These are phyloP conservation scores for Prorops nasuta DNA, from an alignment of 1,140 invertebrate species.

Conservation along the genomic window DNA sequence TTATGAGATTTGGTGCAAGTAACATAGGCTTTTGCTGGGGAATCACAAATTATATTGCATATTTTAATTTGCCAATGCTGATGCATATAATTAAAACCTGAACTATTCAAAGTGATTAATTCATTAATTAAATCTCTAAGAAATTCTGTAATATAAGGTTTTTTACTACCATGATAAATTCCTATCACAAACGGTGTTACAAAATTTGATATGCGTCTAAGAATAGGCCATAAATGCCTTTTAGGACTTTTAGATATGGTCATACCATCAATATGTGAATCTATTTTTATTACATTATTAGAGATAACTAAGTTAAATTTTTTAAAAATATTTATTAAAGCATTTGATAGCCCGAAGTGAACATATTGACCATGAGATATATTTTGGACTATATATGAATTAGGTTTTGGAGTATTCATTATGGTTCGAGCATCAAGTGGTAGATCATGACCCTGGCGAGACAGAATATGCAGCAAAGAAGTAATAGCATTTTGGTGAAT, in stretches of 20 bases:
- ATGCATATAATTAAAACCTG: not conserved
- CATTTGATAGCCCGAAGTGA: not conserved
- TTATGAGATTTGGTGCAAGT: not conserved
- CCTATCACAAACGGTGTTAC: not conserved
- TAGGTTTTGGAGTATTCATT: conserved; percentile 3
- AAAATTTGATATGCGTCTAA: conserved; percentile 5
- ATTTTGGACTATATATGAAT: not conserved
- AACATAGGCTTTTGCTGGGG: not conserved
- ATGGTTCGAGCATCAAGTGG: conserved; percentile 7
- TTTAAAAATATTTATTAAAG: not conserved
- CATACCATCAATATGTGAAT: conserved; percentile 5
- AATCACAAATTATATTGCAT: not conserved
- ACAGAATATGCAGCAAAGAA: no score
- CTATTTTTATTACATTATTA: not conserved
- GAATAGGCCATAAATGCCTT: conserved; percentile 14
- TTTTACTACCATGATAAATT: not conserved
- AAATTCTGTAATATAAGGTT: not conserved
- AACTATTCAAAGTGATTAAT: not conserved
- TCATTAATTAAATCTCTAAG: not conserved
- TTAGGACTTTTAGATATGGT: conserved; percentile 17
- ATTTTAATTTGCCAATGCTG: not conserved
- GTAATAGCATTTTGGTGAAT: no score
- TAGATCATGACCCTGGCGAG: no score
- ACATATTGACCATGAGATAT: not conserved
- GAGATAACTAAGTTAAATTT: not conserved